Base-by-base conservation (phyloP, 2,888 invertebrate species). In the Drosophila kanekoi region DNA sequence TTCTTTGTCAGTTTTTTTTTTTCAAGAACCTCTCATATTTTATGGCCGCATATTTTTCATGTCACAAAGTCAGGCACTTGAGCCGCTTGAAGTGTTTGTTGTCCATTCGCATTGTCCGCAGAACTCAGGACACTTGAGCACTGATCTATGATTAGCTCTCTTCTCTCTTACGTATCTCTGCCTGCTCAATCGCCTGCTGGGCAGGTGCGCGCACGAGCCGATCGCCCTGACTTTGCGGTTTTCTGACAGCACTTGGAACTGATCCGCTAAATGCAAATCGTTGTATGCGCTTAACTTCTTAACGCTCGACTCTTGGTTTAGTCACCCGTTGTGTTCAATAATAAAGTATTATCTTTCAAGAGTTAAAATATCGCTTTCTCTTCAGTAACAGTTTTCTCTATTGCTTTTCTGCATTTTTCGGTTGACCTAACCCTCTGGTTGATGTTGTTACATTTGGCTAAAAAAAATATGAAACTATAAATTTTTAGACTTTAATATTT, bases 61-160 rank as follows among this genome's bases (percentile, higher is more conserved):
- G 78, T 69, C 78, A 81, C 67, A 77, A 77, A 81, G 81, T 82
- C 77, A 81, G 79, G 64, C 79, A 82, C 87, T 89, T 77, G 82
- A 90, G 89, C 72, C 74, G 69, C 60, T 71, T 84, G 43, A 78
- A 87, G 85, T 87, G 79, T 69, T 82, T 81, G 79, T 81, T 82
- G 76, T 75, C 86, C 37, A 60, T 52, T 44, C 65, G 47, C 70
- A 66, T 76, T 77, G 65, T 76, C 35, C 32, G n/a, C 59, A 63
- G 48, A 44, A 44, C 69, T 61, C 68, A 32, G 51, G 10, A 53
- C 66, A 78, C 68, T 65, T 66, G 71, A 80, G 48, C 52, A 48
- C 49, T 23, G 37, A 28, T 28, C 38, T 10, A 5, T 54, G 38
- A 43, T 33, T 49, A 16, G n/a, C 11, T 40, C 37, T 13, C 18